Base-by-base conservation (phyloP, 2,113 vertebrate species). In the Puntigrus tetrazona region DNA sequence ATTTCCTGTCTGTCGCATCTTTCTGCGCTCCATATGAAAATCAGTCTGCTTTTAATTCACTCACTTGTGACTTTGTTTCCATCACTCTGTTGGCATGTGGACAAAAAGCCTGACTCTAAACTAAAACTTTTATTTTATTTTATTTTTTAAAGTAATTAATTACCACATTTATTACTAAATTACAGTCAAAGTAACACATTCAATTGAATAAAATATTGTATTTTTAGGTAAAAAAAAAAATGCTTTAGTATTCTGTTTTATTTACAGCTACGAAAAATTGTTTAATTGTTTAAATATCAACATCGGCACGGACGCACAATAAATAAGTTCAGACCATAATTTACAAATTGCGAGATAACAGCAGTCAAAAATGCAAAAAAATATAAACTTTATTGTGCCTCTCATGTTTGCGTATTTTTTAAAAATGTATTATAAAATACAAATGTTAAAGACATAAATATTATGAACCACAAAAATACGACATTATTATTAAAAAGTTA, bases 341-440 rank as follows among this genome's bases (percentile, higher is more conserved):
- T n/a, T n/a, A n/a, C n/a, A n/a, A n/a, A n/a, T n/a, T n/a, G n/a
- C n/a, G n/a, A n/a, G 45, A 47, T 47, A 47, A 47, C 2, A 50
- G 47, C 16, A 27, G 16, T 67, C 31, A 8, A 34, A 72, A 69
- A n/a, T 88, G 50, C 11, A 84, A 88, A 84, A 88, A 88, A 86
- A 88, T 86, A 88, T 70, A 85, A 43, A 5, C 29, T 87, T 87
- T 82, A 84, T 76, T 81, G 34, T 73, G 52, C 55, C 52, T 36
- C 14, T 75, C 29, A 3, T 36, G 50, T 50, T 25, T 78, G 41
- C 22, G 18, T 61, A 16, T 16, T 47, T 67, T 81, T 52, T n/a
- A n/a, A 69, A 78, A 83, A 36, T 16, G 10, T 45, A 57, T 34
- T 78, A 83, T 84, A 88, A 55, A 84, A 85, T 79, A 85, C n/a